Conservation (phyloP, 2,113 vertebrate species). For the Hemicordylus capensis region DNA sequence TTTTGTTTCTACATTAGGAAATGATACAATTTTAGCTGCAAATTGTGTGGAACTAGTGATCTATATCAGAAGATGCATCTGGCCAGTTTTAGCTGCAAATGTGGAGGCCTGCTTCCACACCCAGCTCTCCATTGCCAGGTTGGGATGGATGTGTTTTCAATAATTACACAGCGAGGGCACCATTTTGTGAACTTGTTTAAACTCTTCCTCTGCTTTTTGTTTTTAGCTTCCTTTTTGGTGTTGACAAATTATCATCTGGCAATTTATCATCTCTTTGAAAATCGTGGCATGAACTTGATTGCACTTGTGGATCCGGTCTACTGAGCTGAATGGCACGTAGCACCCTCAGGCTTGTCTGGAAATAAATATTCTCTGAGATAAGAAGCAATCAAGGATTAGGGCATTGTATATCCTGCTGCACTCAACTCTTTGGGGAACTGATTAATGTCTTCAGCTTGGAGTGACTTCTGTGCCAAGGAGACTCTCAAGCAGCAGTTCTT, state of each 20-base stretch:
- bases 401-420: not conserved
- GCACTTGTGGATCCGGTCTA: conserved; percentile 5
- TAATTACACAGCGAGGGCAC: conserved; percentile 29
- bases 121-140: too few relatives aligned
- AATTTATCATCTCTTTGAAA: conserved; percentile 35
- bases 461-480: not conserved
- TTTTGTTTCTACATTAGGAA: too few relatives aligned
- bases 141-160: not conserved
- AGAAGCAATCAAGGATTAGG: conserved; percentile 21
- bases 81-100: not conserved
- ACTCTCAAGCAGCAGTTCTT: not conserved
- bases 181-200: not conserved
- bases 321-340: conserved; percentile 16
- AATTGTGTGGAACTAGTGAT: too few relatives aligned
- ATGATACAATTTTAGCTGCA: too few relatives aligned
- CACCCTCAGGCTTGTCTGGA: not conserved
- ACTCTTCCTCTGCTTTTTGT: not conserved
- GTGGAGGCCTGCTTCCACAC: not conserved
- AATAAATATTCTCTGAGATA: conserved; percentile 13
- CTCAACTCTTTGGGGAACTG: conserved; percentile 17
- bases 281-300: conserved; percentile 10
- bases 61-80: not conserved
- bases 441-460: not conserved
- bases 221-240: conserved; percentile 21
- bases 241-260: conserved; percentile 41